Evolutionary conservation across 1,140 invertebrate species (phyloP), one percentile per base, ranked within the genome.

Genomic region (Diploscapter pachys): DNA sequence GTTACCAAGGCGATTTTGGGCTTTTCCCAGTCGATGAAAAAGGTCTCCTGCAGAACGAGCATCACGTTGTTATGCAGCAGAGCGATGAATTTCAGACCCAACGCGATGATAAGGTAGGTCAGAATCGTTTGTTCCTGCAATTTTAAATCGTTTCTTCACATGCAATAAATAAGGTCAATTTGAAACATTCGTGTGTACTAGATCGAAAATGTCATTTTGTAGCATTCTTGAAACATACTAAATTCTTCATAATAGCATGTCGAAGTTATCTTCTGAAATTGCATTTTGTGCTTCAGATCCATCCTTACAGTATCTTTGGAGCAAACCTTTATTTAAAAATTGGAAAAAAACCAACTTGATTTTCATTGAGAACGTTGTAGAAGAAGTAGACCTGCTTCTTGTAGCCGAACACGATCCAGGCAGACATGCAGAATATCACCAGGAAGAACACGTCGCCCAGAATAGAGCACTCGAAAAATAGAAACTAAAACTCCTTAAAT

Each of bases 11-110:
- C 51, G 62, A 72, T 50, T 73, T 70, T 11, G 63, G 67, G 91
- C 73, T 91, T 88, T 86, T 95, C 93, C 93, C 93, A 95, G 80
- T 95, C 93, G 74, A 95, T 90, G 71, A 94, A 90, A 85, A 95
- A 93, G 62, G 94, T 89, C 81, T 93, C 91, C 50, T 91, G 86
- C 4, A 88, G 89, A 72, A 91, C 89, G 81, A 91, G 90, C 4
- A 88, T 87, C 77, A 89, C 88, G 57, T 93, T 85, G 63, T 92
- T 85, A 71, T 90, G 89, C 2, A 89, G 69, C 8, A 93, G 82
- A 80, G 91, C 90, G 6, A 92, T 80, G 82, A 89, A 88, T 88
- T 93, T 93, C 50, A 92, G 87, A 50, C 87, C 86, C 83, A 92
- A 91, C 5, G 91, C 90, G 55, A 90, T 83, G 57, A 89, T 88